Conservation (phyloP, 2,113 vertebrate species). For the Micronycteris hirsuta region DNA sequence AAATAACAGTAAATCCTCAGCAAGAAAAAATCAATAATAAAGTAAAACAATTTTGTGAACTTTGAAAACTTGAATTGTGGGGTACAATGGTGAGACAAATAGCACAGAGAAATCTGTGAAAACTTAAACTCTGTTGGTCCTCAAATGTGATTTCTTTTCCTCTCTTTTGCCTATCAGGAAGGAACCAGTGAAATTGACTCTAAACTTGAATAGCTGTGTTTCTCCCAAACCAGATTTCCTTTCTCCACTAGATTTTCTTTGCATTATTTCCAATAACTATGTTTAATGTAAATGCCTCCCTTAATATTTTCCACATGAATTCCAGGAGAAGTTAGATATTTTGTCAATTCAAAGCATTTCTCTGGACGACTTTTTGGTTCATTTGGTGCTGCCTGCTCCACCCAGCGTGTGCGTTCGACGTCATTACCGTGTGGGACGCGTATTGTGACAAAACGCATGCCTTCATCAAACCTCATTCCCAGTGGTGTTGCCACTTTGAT, state of each 20-base stretch:
- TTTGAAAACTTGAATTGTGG: background rate
- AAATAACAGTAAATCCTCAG: background rate
- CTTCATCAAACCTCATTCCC: slow-evolving; percentile 59
- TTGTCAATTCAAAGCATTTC: background rate
- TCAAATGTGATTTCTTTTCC: background rate
- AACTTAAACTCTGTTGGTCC: background rate
- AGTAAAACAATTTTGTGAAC: background rate
- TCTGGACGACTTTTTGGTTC: background rate
- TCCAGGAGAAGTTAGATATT: background rate
- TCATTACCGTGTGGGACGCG: background rate
- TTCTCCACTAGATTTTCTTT: background rate
- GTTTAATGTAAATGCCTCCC: background rate
- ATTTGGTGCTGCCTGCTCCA: background rate
- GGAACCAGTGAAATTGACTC: background rate
- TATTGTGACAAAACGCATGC: slow-evolving; percentile 52
- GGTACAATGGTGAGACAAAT: fast-evolving
- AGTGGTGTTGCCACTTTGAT: slow-evolving; percentile 17
- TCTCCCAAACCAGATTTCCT: too few species aligned
- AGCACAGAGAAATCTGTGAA: background rate
- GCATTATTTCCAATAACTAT: background rate
- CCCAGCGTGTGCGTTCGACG: background rate
- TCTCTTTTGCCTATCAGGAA: background rate
- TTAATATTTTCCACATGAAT: background rate
- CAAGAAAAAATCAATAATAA: slow-evolving; percentile 29
- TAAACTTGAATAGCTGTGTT: background rate